Evolutionary conservation across 2,888 invertebrate genomes (phyloP), one percentile per base, ranked within the genome.

Genomic region (Eurois occulta): DNA sequence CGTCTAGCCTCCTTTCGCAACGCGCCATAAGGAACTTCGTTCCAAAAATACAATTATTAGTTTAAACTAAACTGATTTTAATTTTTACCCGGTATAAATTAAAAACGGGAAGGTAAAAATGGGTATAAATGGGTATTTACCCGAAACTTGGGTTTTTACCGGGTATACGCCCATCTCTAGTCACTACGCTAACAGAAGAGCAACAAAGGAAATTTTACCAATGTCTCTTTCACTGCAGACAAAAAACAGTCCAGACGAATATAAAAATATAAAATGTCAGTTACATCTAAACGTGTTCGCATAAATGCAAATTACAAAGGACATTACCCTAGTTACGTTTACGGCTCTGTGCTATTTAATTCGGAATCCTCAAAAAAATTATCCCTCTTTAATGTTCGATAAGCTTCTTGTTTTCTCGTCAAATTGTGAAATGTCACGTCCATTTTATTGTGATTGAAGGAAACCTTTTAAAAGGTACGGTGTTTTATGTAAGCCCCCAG

Each of bases 381-480:
- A 69, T 52, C 43, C 58, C 65, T 72, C 55, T 48, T 24, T 72
- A 80, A 75, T 38, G 75, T 58, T 70, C 82, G 48, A 71, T 85
- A 67, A 75, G 82, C 82, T 80, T 67, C 69, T 75, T 69, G 82
- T 65, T 55, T 81, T 75, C 58, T 70, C 77, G 69, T 81, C 58
- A 75, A 87, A 72, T 81, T 77, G 69, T 81, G 46, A 77, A 84
- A 87, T 77, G 81, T 72, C 86, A 85, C 85, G 65, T 80, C 52
- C 69, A 72, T 84, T 85, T 85, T 80, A 87, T 80, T 85, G 66
- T 75, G 69, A 87, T 85, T 87, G 70, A 60, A 75, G 62, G 60
- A 64, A 77, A 67, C 58, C 55, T 86, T 86, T 77, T 77, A 38
- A 81, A 85, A 85, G 55, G 74, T 41, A 55, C 21, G 43, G 64